Base-by-base conservation (phyloP, 2,113 vertebrate genomes). In the Phyllostomus hastatus region DNA sequence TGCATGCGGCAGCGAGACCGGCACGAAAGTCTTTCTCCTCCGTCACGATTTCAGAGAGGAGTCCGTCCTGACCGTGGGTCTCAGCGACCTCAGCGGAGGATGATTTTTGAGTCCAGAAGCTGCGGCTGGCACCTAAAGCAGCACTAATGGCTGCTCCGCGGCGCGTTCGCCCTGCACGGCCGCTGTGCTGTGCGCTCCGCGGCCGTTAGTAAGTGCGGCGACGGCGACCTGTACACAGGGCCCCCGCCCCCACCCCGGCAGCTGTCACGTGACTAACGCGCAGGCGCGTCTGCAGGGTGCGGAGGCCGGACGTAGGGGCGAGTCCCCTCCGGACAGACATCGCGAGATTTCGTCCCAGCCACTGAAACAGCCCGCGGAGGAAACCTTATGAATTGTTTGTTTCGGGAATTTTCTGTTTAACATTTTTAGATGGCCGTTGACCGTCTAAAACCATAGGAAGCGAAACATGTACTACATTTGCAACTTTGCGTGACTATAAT, bases 171-270 rank as follows among this genome's bases (percentile, higher is more conserved):
- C 2, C 59, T 28, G 59, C 43, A 43, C 43, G 43, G 43, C 59
- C 26, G 6, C 24, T 9, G 10, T 11, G 9, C 59, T 1, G 2
- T 28, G 59, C 24, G 57, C 57, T 10, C 10, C 24, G 24, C 9
- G 59, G 59, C 59, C 24, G 10, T 12, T 4, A 28, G 59, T 3
- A 61, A 5, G 59, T 11, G 9, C 9, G 26, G 26, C 24, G 10
- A 61, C 0, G 4, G 59, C 9, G 26, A 26, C 59, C 1, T 11
- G 59, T 2, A 28, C 10, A 4, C 26, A 5, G 17, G 59, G 24
- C 26, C 59, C 10, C 26, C 24, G 10, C 24, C 4, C 22, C 54
- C 54, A 24, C 7, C 57, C 57, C 24, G 57, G 57, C 7, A 20
- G 57, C 22, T 26, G 22, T 22, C 57, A 59, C 57, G 57, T 10